These are phyloP conservation scores for Meriones unguiculatus DNA, from an alignment of 2,113 vertebrate species.

Conservation along the genomic window DNA sequence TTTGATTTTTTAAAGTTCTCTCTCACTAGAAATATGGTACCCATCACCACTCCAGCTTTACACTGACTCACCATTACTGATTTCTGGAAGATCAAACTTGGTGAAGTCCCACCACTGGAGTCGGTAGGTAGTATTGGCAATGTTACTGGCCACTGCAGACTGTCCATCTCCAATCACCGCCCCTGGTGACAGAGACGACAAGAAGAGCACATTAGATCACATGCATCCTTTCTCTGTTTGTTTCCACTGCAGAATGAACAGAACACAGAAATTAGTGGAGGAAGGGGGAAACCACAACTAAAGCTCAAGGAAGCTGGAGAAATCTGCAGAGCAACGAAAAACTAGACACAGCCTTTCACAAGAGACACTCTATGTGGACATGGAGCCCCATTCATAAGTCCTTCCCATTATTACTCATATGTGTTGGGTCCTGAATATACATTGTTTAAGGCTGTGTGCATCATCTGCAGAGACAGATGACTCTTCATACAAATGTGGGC, in stretches of 20 bases:
- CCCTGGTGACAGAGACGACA: slow-evolving; percentile 85
- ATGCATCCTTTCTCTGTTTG: neutral
- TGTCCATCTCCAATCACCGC: slow-evolving; percentile 98
- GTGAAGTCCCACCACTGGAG: slow-evolving; percentile 99
- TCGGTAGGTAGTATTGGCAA: slow-evolving; percentile 98
- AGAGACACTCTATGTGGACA: slow-evolving; percentile 14
- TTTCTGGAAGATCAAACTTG: slow-evolving; percentile 98
- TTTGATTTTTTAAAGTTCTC: neutral
- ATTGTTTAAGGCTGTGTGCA: neutral
- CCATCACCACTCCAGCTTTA: neutral
- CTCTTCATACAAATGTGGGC: slow-evolving; percentile 23
- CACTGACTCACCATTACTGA: slow-evolving; percentile 95
- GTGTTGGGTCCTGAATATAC: neutral
- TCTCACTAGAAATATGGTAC: neutral
- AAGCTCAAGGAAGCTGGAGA: neutral
- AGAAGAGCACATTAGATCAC: neutral
- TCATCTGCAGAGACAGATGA: neutral
- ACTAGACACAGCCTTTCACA: slow-evolving; percentile 6
- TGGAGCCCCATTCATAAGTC: neutral
- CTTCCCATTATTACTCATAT: neutral
- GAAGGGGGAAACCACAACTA: slow-evolving; percentile 19
- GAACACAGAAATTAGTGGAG: neutral
- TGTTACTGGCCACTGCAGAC: slow-evolving; percentile 99
- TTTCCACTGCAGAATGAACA: slow-evolving; percentile 42
- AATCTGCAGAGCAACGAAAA: slow-evolving; percentile 40